A percentile compares a stretch with the other conserved stretches of the same genome.
Evolutionary conservation across 2,797 vertebrate genomes (phyloP).

Genomic region (Chaunax sp.): DNA sequence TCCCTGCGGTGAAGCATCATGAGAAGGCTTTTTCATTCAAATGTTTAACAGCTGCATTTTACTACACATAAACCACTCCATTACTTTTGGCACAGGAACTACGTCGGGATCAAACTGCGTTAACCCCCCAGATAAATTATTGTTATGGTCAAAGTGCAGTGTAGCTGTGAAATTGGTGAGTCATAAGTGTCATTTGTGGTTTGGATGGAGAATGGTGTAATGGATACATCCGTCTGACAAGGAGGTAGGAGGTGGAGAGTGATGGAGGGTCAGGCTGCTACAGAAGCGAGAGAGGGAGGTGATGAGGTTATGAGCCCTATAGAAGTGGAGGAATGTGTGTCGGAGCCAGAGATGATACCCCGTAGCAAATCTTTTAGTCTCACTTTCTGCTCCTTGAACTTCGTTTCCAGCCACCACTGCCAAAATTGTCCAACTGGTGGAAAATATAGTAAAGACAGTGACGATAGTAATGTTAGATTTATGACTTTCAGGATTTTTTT

Average conservation of each 20-base stretch:
- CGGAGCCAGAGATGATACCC: slow-evolving; percentile 65
- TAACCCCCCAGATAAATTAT: slow-evolving; percentile 14
- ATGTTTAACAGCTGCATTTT: slow-evolving; percentile 36
- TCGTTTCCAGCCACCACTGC: slow-evolving; percentile 29
- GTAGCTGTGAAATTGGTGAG: slow-evolving; percentile 63
- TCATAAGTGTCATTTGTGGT: slow-evolving; percentile 66
- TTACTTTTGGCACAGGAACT: slow-evolving; percentile 28
- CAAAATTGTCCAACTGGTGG: slow-evolving; percentile 29
- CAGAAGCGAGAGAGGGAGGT: slow-evolving; percentile 9
- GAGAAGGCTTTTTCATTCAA: slow-evolving; percentile 26
- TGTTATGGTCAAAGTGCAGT: slow-evolving; percentile 39
- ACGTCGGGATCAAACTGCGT: slow-evolving; percentile 8
- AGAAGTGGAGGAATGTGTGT: slow-evolving; percentile 64
- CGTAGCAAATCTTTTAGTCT: slow-evolving; percentile 69
- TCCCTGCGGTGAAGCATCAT: slow-evolving; percentile 47
- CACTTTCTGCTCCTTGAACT: slow-evolving; percentile 46
- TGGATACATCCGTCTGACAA: slow-evolving; percentile 52
- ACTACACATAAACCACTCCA: slow-evolving; percentile 23
- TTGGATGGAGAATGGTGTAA: slow-evolving; percentile 58
- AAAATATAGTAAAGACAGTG: slow-evolving; percentile 33
- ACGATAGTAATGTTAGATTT: slow-evolving; percentile 43
- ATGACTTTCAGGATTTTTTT: slow-evolving; percentile 9
- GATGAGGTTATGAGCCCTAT: slow-evolving; percentile 27
- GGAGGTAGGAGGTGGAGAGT: slow-evolving; percentile 49
- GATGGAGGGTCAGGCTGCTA: slow-evolving; percentile 25